phyloP scores from a whole-genome alignment of 2,113 vertebrate genomes.

The Sterna hirundo region DNA sequence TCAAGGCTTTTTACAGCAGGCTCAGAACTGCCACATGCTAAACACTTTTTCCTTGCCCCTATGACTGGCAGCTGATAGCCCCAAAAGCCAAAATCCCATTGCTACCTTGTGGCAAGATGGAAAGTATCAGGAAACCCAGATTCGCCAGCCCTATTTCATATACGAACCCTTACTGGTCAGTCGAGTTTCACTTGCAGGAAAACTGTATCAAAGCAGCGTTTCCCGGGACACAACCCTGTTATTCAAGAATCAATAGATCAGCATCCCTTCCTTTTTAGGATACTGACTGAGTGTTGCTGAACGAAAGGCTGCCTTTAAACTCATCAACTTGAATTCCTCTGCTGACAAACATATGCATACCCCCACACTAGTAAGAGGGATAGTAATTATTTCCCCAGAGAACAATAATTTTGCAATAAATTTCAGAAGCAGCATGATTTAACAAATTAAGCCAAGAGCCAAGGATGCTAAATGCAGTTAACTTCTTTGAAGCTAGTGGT shows the following conservation, averaged over 20 bases:
- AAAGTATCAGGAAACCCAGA: background rate
- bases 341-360: slow-evolving; percentile 41
- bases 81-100: background rate
- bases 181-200: background rate
- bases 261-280: background rate
- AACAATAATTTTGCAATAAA: slow-evolving; percentile 67
- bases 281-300: background rate
- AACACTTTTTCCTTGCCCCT: background rate
- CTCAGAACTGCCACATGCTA: background rate
- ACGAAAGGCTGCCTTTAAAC: background rate
- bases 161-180: background rate
- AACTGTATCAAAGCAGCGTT: background rate
- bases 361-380: slow-evolving; percentile 34
- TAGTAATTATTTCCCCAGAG: slow-evolving; percentile 70
- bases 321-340: background rate
- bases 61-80: background rate
- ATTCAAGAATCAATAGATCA: background rate
- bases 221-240: background rate
- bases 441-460: slow-evolving; percentile 62
- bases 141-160: background rate
- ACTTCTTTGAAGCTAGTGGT: slow-evolving; percentile 24
- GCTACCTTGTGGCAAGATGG: background rate
- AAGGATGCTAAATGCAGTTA: slow-evolving; percentile 55
- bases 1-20: background rate
- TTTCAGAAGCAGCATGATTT: slow-evolving; percentile 69